A percentile compares a stretch with the other conserved stretches of the same genome.
Evolutionary conservation across 2,888 invertebrate species (phyloP).

Genomic region (Anarsia innoxiella): DNA sequence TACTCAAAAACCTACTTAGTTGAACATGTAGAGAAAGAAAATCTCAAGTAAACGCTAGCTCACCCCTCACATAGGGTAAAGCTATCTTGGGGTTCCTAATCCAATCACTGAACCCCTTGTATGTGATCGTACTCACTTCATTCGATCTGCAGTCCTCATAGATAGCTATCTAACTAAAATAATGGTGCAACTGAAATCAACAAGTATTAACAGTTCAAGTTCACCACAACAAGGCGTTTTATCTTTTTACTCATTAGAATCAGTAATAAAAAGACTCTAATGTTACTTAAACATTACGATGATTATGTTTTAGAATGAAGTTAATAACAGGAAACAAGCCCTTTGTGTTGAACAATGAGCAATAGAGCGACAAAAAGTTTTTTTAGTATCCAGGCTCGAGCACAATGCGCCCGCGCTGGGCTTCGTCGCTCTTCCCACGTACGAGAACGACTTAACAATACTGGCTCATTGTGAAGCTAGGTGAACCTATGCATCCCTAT

Average conservation of each 20-base stretch:
- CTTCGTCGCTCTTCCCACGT: constrained; percentile 55
- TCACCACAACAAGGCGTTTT: neutral
- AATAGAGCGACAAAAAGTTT: constrained; percentile 60
- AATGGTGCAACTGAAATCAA: too few species aligned
- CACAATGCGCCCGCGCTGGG: constrained; percentile 58
- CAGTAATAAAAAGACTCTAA: neutral
- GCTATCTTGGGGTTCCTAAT: constrained; percentile 46
- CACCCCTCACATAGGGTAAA: constrained; percentile 20
- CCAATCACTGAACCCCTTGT: constrained; percentile 45
- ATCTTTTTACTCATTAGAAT: constrained; percentile 5
- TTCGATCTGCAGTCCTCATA: too few species aligned
- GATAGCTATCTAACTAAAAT: too few species aligned
- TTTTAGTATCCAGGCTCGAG: constrained; percentile 46
- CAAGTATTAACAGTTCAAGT: constrained; percentile 6
- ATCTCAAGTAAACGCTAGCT: constrained; percentile 7
- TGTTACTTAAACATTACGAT: constrained; percentile 5
- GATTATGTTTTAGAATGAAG: constrained; percentile 38
- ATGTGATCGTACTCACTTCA: constrained; percentile 14
- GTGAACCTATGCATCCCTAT: too few species aligned
- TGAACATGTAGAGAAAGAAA: constrained; percentile 1
- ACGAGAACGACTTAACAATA: constrained; percentile 14
- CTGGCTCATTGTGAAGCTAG: constrained; percentile 12
- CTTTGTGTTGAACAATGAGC: constrained; percentile 63
- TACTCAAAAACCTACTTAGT: too few species aligned
- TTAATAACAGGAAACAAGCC: constrained; percentile 60